Percentiles rank a stretch among this genome's conserved stretches.
Conservation (phyloP, 2,113 vertebrate species). For the Romanogobio albipinnatus region DNA sequence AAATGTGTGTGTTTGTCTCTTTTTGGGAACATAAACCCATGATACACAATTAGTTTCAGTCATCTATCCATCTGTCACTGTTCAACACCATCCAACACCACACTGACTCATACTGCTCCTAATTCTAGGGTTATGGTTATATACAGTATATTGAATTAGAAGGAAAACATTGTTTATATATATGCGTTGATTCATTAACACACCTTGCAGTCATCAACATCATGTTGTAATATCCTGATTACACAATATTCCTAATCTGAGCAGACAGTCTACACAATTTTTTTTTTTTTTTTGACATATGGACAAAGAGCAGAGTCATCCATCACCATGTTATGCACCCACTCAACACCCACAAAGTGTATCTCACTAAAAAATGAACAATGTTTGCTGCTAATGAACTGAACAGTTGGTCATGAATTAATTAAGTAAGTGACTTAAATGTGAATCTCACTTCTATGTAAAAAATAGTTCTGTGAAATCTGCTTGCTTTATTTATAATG, state of each 20-base stretch:
- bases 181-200: not conserved
- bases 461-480: not conserved
- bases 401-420: slow-evolving; percentile 39
- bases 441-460: slow-evolving; percentile 14
- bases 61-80: not conserved
- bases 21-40: not conserved
- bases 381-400: slow-evolving; percentile 26
- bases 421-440: slow-evolving; percentile 23
- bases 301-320: slow-evolving; percentile 24
- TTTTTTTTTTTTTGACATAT: slow-evolving; percentile 12
- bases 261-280: not conserved
- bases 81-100: slow-evolving; percentile 1
- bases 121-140: not conserved
- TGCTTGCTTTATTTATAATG: not conserved
- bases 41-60: slow-evolving; percentile 4
- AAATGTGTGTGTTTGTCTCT: not conserved
- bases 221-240: not conserved
- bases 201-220: not conserved
- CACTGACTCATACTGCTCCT: not conserved
- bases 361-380: slow-evolving; percentile 40
- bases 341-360: slow-evolving; percentile 39
- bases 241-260: not conserved
- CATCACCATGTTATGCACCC: slow-evolving; percentile 33
- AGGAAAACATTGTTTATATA: not conserved
- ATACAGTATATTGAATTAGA: not conserved